Conservation (phyloP, 2,888 invertebrate species). For the Unio delphinus region DNA sequence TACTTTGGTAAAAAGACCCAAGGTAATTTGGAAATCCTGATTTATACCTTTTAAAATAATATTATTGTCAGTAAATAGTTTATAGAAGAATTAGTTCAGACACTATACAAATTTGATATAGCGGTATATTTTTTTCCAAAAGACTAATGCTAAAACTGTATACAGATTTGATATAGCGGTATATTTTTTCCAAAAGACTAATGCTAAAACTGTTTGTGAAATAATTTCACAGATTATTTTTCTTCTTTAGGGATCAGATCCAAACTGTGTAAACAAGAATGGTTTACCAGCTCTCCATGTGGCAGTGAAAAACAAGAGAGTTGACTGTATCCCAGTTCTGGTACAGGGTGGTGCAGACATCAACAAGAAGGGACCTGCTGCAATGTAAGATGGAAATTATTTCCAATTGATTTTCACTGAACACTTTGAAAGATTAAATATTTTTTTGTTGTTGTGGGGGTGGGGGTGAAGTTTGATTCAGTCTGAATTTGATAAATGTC, state of each 20-base stretch:
- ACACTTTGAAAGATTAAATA: background rate
- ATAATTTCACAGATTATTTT: background rate
- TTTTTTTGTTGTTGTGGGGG: background rate
- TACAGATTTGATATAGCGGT: too few species aligned
- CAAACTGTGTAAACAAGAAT: slow-evolving; percentile 66
- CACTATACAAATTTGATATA: background rate
- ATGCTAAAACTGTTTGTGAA: background rate
- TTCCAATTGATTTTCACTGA: background rate
- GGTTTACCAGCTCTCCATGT: slow-evolving; percentile 66
- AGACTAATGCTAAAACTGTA: too few species aligned
- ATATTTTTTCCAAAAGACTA: too few species aligned
- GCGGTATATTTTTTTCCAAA: too few species aligned
- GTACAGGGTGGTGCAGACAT: slow-evolving; percentile 66
- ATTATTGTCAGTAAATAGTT: too few species aligned
- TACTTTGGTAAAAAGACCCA: too few species aligned
- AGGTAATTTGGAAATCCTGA: too few species aligned
- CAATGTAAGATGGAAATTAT: slow-evolving; percentile 47
- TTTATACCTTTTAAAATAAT: too few species aligned
- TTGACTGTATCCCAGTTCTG: slow-evolving; percentile 65
- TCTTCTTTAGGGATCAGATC: slow-evolving; percentile 66
- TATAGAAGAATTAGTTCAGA: too few species aligned
- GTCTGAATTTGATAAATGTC: too few species aligned
- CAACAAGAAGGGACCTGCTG: slow-evolving; percentile 66
- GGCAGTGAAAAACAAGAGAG: slow-evolving; percentile 65
- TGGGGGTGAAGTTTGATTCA: too few species aligned